Evolutionary conservation across 2,888 invertebrate species (phyloP).

Genomic region (Ditula angustiorana): DNA sequence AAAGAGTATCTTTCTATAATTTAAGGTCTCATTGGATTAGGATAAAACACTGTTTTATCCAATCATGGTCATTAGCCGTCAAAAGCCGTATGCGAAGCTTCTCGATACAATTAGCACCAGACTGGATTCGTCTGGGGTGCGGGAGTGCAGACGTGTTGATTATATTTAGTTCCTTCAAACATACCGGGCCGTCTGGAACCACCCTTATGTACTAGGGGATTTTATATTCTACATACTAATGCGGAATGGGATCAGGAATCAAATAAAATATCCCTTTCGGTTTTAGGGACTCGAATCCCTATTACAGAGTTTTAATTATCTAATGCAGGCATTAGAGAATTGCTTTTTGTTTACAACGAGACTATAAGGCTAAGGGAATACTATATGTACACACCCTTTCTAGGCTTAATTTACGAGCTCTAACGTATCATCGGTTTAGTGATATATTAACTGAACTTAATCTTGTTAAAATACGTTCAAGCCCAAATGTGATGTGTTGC

Average conservation of each 20-base stretch:
- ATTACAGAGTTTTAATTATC: constrained; percentile 20
- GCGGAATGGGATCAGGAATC: constrained; percentile 2
- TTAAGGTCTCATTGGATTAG: too few species aligned
- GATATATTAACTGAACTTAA: too few species aligned
- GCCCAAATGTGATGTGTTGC: too few species aligned
- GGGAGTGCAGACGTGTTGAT: constrained; percentile 33
- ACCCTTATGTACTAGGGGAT: constrained; percentile 35
- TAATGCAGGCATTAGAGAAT: constrained; percentile 32
- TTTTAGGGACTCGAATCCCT: constrained; percentile 5
- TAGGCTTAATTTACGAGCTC: not conserved
- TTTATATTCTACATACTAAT: constrained; percentile 16
- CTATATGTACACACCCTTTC: not conserved
- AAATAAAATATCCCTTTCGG: constrained; percentile 29
- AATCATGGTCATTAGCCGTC: too few species aligned
- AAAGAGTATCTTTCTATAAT: too few species aligned
- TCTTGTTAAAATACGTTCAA: too few species aligned
- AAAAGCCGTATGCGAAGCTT: constrained; percentile 21
- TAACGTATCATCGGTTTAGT: too few species aligned
- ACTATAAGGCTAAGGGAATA: not conserved
- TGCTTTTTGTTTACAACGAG: constrained; percentile 15
- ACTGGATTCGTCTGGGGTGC: constrained; percentile 30
- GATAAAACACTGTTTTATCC: too few species aligned
- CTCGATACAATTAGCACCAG: constrained; percentile 27
- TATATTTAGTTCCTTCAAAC: constrained; percentile 37
- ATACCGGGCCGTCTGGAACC: constrained; percentile 27